These are phyloP conservation scores for Apostichopus japonicus DNA, from an alignment of 35 echinoderm and acorn worm genomes.

Conservation along the genomic window DNA sequence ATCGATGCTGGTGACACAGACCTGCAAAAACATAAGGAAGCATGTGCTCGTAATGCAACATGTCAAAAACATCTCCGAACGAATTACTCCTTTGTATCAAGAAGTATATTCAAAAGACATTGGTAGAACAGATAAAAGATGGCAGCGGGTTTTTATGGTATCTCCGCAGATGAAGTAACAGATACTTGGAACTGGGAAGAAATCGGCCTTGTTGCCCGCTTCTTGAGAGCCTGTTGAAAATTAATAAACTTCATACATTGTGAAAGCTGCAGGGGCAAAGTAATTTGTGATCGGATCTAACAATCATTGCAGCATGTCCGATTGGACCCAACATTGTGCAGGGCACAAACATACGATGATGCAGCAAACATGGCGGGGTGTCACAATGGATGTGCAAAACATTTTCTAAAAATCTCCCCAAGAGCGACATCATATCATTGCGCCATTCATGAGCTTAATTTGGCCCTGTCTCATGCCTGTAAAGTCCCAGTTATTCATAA, in stretches of 20 bases:
- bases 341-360: conserved; percentile 55
- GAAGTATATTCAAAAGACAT: too few relatives aligned
- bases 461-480: conserved; percentile 29
- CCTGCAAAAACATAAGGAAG: too few relatives aligned
- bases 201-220: conserved; percentile 63
- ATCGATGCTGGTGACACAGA: neutral
- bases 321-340: conserved; percentile 33
- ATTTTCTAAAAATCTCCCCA: neutral
- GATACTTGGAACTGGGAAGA: conserved; percentile 76
- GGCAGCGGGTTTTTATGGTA: too few relatives aligned
- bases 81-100: too few relatives aligned
- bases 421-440: conserved; percentile 65
- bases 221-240: conserved; percentile 55
- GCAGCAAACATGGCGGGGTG: conserved; percentile 58
- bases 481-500: conserved; percentile 38
- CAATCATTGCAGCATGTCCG: neutral
- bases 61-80: too few relatives aligned
- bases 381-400: conserved; percentile 40
- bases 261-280: conserved; percentile 12
- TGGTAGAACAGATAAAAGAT: too few relatives aligned
- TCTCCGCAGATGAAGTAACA: conserved; percentile 63
- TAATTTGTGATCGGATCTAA: conserved; percentile 6
- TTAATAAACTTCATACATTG: conserved; percentile 59
- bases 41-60: too few relatives aligned
- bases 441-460: conserved; percentile 61